Base-by-base conservation (phyloP, 2,797 vertebrate genomes). In the Sebastes flavidus region DNA sequence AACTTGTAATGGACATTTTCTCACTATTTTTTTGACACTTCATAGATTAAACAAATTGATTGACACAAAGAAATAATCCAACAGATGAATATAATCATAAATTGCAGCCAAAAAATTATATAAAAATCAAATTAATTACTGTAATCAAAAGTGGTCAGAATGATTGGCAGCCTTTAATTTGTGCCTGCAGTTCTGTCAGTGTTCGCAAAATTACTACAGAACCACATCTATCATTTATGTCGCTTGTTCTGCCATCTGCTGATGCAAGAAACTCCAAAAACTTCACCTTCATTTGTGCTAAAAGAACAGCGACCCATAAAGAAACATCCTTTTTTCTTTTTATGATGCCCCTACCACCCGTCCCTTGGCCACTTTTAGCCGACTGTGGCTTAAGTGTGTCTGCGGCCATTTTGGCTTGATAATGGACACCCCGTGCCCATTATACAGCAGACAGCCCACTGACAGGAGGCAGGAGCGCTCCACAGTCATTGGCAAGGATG, bases 401-500 rank as follows among this genome's bases (percentile, higher is more conserved):
- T 81, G 79, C 29, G 16, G 75, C 77, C 83, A 88, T 90, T 90
- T 88, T 89, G 74, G 86, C 82, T 83, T 78, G 27, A 72, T 91
- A 91, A 92, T 92, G 89, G 87, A 90, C 81, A 85, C 82, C 70
- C 34, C 46, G 62, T 79, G 86, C 77, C 86, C 80, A 92, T 94
- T 93, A 93, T 63, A 87, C 36, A 77, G 81, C 81, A 85, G 84
- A 90, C 72, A 84, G 82, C 80, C 65, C 38, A 75, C 82, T 84
- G 89, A 91, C 88, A 86, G 81, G 78, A 83, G 81, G 86, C 59
- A 83, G 78, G 75, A 86, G 71, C 75, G 75, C 84, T 84, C 70
- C 67, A 75, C 77, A 90, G 84, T 90, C 93, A 93, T 90, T 92
- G 91, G 85, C 81, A 91, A 81, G 75, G 84, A 91, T 92, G 87